phyloP scores from a whole-genome alignment of 2,797 vertebrate genomes.

The Chelonia mydas region DNA sequence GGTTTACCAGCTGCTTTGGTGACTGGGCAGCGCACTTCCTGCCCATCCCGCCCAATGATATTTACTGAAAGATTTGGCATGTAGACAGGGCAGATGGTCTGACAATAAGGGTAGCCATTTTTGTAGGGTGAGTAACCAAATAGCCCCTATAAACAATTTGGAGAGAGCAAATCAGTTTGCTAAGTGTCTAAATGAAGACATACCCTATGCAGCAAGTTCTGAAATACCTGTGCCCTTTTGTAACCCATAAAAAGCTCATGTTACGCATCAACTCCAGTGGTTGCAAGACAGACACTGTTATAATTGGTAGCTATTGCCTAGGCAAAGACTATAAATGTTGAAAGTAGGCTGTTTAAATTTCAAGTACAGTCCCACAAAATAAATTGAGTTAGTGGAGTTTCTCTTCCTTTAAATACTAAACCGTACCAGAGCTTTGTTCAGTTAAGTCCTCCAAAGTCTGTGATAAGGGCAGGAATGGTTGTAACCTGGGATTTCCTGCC shows the following conservation, averaged over 20 bases:
- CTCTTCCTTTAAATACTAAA: background rate
- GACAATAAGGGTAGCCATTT: background rate
- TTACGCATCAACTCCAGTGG: background rate
- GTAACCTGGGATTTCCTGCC: background rate
- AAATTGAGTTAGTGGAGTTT: background rate
- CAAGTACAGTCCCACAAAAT: background rate
- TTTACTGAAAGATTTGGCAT: background rate
- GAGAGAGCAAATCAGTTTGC: background rate
- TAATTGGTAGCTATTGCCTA: background rate
- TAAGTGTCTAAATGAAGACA: background rate
- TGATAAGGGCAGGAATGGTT: background rate
- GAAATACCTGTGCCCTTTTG: background rate
- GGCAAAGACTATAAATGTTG: background rate
- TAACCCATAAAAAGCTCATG: background rate
- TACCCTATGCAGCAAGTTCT: background rate
- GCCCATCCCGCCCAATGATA: background rate
- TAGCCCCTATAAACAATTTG: rapidly evolving
- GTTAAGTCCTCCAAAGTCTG: background rate
- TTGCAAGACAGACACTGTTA: background rate
- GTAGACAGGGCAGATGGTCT: background rate
- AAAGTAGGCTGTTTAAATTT: background rate
- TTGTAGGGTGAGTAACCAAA: background rate
- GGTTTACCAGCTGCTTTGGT: background rate
- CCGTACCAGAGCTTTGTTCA: background rate
- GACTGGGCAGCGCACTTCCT: background rate